phyloP scores from a whole-genome alignment of 2,888 invertebrate genomes.

The Leptogaster cylindrica region DNA sequence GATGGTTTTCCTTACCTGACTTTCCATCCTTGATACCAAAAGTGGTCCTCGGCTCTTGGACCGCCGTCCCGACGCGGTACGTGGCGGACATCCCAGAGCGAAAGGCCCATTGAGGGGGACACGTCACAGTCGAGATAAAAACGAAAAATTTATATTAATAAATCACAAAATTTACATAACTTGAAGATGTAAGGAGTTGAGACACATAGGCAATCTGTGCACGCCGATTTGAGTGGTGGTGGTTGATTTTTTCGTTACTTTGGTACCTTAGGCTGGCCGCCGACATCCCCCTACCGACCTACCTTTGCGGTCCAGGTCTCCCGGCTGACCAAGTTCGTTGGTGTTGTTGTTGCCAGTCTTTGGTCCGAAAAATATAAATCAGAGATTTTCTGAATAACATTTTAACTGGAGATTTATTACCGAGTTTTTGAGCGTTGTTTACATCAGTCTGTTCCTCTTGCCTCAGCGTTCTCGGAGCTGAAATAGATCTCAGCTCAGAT shows the following conservation, averaged over 20 bases:
- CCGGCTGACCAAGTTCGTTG: background rate
- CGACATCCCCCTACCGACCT: background rate
- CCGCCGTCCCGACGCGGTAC: constrained; percentile 1
- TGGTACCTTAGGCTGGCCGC: background rate
- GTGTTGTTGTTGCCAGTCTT: constrained; percentile 9
- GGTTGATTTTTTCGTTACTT: background rate
- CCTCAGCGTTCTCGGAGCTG: constrained; percentile 26
- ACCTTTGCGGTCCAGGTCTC: background rate
- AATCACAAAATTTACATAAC: constrained; percentile 50
- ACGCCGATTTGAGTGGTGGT: constrained; percentile 6
- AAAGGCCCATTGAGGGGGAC: constrained; percentile 33
- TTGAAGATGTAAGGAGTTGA: constrained; percentile 44
- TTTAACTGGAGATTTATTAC: constrained; percentile 49
- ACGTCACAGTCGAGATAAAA: constrained; percentile 27
- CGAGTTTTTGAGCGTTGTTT: constrained; percentile 50
- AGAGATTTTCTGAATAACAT: constrained; percentile 51
- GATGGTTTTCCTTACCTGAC: constrained; percentile 2
- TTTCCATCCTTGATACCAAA: background rate
- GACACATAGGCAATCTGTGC: constrained; percentile 21
- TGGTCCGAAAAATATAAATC: constrained; percentile 48
- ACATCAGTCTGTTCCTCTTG: constrained; percentile 47
- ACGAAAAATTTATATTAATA: constrained; percentile 45
- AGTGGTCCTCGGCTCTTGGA: too few relatives aligned
- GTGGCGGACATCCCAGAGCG: constrained; percentile 25
- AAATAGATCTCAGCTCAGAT: constrained; percentile 40